Conservation (phyloP, 2,797 vertebrate genomes). For the Coluber constrictor region DNA sequence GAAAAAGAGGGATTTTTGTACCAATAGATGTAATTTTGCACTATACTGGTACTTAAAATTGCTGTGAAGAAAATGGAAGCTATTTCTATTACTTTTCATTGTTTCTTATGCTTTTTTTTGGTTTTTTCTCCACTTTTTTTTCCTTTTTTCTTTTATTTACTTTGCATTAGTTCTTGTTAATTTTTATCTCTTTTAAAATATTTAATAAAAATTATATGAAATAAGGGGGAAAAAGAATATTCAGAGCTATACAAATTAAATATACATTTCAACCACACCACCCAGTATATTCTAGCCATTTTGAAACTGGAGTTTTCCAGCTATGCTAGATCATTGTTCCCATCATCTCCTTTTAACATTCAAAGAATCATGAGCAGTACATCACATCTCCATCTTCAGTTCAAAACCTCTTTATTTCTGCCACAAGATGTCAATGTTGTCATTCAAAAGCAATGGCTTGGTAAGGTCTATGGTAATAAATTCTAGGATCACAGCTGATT, state of each 20-base stretch:
- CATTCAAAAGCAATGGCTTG: not conserved
- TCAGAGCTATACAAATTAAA: not conserved
- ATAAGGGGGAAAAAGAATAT: not conserved
- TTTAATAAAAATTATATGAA: not conserved
- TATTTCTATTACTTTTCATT: not conserved
- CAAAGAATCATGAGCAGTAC: not conserved
- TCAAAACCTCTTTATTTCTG: not conserved
- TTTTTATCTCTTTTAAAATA: not conserved
- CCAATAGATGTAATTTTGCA: not conserved
- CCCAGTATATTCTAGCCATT: not conserved
- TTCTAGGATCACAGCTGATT: not conserved
- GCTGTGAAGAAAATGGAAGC: not conserved
- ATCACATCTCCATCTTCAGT: not conserved
- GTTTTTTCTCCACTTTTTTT: not conserved
- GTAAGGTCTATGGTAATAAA: not conserved
- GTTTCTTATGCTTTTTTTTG: not conserved
- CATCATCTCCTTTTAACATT: not conserved
- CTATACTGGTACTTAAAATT: not conserved
- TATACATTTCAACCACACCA: not conserved
- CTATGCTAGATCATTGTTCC: not conserved
- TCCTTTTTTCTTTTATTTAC: not conserved
- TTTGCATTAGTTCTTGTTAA: not conserved
- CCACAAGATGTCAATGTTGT: not conserved
- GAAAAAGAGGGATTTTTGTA: not conserved
- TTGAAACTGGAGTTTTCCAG: not conserved